Base-by-base conservation (phyloP, 2,888 invertebrate species). In the Oscheius sp. region DNA sequence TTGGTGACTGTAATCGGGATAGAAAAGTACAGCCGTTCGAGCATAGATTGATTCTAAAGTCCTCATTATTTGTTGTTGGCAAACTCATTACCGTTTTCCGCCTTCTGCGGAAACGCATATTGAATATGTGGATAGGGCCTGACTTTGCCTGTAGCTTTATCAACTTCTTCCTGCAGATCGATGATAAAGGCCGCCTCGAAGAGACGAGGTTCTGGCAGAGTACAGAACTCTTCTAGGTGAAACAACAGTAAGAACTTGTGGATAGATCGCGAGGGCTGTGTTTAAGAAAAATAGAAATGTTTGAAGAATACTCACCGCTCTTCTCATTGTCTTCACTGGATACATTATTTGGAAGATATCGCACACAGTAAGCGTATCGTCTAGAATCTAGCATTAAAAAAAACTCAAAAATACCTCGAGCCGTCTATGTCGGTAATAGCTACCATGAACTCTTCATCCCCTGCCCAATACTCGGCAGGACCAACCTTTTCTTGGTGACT, bases 381-480 rank as follows among this genome's bases (percentile, higher is more conserved):
- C 65, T 65, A 29, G 48, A 65, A 60, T 11, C 32, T 11, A 13
- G 3, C 13, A 33, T 63, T 21, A 21, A 21, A 21, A 21, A 21
- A 21, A 21, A 21, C 21, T 21, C 21, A 21, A 9, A 60, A 7
- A 29, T 55, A 53, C 29, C 70, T 42, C 4, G 70, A 70, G 10
- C 68, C 68, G 42, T 68, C 68, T 13, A 68, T 32, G n/a, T 73
- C 58, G 4, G 73, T 73, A 29, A 73, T 55, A 7, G 73, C 57
- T 9, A 73, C 65, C 65, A 73, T 63, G 33, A 58, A 73, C 47
- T 73, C 73, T 58, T 73, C 73, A 55, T 73, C 66, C 9, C 65
- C 73, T 42, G 55, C 57, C 73, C 65, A 63, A 13, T 53, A 53
- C 9, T 73, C 65, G n/a, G 42, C 50, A 2, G 32, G 50, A n/a